Conservation (phyloP, 2,888 invertebrate species). For the Anorthoa munda region DNA sequence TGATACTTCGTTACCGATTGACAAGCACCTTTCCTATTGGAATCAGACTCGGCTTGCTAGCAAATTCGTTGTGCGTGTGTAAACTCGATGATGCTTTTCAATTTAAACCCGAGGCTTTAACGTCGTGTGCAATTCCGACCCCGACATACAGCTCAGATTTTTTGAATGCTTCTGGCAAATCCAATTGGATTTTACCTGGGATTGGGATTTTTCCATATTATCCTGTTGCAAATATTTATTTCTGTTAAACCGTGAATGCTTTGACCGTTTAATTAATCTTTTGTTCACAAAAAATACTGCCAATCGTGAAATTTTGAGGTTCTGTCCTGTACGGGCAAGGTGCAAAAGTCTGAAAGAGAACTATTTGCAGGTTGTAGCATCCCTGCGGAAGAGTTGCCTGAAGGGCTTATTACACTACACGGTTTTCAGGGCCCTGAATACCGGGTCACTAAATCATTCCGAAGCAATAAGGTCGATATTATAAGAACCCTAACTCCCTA, state of each 20-base stretch:
- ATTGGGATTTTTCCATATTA: constrained; percentile 7
- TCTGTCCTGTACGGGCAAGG: background rate
- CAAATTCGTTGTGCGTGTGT: constrained; percentile 16
- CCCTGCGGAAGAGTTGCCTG: no score
- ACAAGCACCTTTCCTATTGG: background rate
- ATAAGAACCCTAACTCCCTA: no score
- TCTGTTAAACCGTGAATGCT: background rate
- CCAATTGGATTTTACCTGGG: constrained; percentile 25
- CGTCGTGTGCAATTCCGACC: constrained; percentile 25
- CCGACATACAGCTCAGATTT: constrained; percentile 21
- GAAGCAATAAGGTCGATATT: no score
- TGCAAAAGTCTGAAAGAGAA: no score
- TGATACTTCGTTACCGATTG: constrained; percentile 3
- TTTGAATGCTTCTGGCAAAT: constrained; percentile 41
- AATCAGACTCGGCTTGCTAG: background rate
- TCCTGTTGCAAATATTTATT: constrained; percentile 17
- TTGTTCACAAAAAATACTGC: background rate
- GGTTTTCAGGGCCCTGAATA: no score
- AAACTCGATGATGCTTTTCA: constrained; percentile 31
- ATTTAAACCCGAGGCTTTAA: constrained; percentile 27
- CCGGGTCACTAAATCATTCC: no score
- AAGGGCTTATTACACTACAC: no score
- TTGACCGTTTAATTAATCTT: constrained; percentile 12
- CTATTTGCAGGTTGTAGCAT: no score
- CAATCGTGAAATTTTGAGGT: background rate